Percentiles rank a stretch among this genome's conserved stretches.
Evolutionary conservation across 1,140 invertebrate genomes (phyloP).

Genomic region (Drosophila pandora): DNA sequence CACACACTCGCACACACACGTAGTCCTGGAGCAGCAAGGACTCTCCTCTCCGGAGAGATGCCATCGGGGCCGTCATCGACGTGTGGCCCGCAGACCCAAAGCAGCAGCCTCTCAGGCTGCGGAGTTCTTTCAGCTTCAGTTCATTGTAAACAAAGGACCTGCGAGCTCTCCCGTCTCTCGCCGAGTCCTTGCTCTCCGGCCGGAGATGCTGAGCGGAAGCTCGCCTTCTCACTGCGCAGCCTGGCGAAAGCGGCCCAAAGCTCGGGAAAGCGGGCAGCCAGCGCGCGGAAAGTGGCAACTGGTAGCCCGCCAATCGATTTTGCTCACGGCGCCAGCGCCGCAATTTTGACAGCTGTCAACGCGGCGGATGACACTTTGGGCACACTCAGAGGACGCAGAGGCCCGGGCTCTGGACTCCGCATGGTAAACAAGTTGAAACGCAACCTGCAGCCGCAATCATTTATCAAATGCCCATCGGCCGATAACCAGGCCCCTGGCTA

Average conservation of each 20-base stretch:
- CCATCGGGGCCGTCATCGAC: conserved; percentile 66
- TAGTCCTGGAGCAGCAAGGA: conserved; percentile 26
- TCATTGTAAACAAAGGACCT: conserved; percentile 78
- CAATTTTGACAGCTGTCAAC: conserved; percentile 79
- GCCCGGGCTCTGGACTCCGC: conserved; percentile 32
- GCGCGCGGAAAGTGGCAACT: conserved; percentile 28
- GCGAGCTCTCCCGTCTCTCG: conserved; percentile 40
- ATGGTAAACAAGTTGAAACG: conserved; percentile 78
- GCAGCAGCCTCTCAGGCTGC: conserved; percentile 38
- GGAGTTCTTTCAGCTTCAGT: conserved; percentile 18
- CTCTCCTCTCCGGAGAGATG: conserved; percentile 66
- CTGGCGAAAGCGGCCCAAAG: conserved; percentile 25
- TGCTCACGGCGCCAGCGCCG: conserved; percentile 52
- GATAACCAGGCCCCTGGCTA: conserved; percentile 51
- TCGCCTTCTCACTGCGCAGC: conserved; percentile 55
- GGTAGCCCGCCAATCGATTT: conserved; percentile 72
- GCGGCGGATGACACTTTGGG: conserved; percentile 66
- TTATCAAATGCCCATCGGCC: conserved; percentile 77
- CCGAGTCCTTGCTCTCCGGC: not conserved
- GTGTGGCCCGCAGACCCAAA: conserved; percentile 66
- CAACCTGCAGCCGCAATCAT: conserved; percentile 75
- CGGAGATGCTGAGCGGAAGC: conserved; percentile 38
- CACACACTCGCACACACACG: conserved; percentile 39
- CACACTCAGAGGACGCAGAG: conserved; percentile 12
- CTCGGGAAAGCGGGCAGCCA: not conserved